A percentile compares a stretch with the other conserved stretches of the same genome.
Conservation (phyloP, 2,888 invertebrate species). For the Rhaphigaster nebulosa region DNA sequence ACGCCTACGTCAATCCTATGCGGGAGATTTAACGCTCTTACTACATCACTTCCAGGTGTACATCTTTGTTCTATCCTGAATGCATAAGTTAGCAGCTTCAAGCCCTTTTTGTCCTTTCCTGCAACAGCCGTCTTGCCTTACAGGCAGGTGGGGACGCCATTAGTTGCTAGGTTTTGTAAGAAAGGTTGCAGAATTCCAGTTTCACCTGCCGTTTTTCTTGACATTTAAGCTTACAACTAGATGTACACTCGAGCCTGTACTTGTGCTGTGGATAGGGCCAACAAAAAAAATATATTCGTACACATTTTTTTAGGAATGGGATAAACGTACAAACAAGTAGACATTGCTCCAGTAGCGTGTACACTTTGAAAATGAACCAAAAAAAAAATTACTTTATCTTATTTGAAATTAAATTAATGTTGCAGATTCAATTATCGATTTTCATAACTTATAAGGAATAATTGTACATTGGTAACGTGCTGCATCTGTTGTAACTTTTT, state of each 20-base stretch:
- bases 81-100: slow-evolving; percentile 45
- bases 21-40: not conserved
- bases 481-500: not conserved
- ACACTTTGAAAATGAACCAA: too few relatives aligned
- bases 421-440: not conserved
- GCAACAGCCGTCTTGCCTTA: not conserved
- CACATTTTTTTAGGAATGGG: too few relatives aligned
- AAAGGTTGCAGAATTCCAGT: not conserved
- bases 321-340: too few relatives aligned
- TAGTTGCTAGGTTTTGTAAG: slow-evolving; percentile 25
- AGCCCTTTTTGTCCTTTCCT: slow-evolving; percentile 13
- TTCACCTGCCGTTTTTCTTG: not conserved
- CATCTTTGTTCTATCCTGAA: slow-evolving; percentile 27
- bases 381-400: too few relatives aligned
- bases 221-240: not conserved
- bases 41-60: slow-evolving; percentile 40
- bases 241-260: not conserved
- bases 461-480: not conserved
- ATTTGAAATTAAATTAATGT: not conserved
- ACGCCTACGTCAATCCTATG: slow-evolving; percentile 29
- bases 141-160: slow-evolving; percentile 13
- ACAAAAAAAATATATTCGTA: not conserved
- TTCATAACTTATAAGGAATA: not conserved
- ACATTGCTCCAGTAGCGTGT: too few relatives aligned
- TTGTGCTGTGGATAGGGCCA: not conserved